Evolutionary conservation across 2,113 vertebrate genomes (phyloP), one percentile per base, ranked within the genome.

Genomic region (Corythaixoides concolor): DNA sequence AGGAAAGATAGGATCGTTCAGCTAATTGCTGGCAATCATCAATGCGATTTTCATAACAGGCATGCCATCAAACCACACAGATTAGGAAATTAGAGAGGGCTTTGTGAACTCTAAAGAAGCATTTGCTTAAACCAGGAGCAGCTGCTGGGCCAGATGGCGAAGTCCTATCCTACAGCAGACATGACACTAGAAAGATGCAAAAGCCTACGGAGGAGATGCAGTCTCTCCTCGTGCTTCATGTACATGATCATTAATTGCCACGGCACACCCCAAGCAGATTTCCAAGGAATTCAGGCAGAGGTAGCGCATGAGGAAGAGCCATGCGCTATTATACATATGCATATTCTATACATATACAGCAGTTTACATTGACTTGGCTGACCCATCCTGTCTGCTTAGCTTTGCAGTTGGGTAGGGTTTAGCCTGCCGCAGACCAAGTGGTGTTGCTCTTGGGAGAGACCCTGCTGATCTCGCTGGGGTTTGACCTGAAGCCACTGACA

Each of bases 91-190:
- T 50, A 85, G 47, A 52, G 68, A 66, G 45, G 62, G 39, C 27
- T 84, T 70, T 76, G 63, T 88, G 79, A 85, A 47, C 86, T 41
- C 59, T 67, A 45, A 73, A 64, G 89, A 89, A 88, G 63, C 35
- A 47, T 93, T 93, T 91, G 26, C 52, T 90, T 72, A 76, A 93
- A 90, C 19, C 68, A 37, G 59, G 68, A 88, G 58, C 91, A 90
- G 77, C 90, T 93, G 72, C 83, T 55, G 53, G 60, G 73, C 77
- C 90, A 78, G 82, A 90, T 78, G 86, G 53, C 7, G 0, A 68
- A 83, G 72, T 26, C 45, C 67, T 84, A n/a, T 47, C 55, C 67
- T 53, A 26, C 32, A 59, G n/a, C 62, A 85, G 83, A 59, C 13
- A 1, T 5, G 41, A 17, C 28, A 21, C 35, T 70, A 50, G 32